Base-by-base conservation (phyloP, 2,113 vertebrate species). In the Oncorhynchus keta region DNA sequence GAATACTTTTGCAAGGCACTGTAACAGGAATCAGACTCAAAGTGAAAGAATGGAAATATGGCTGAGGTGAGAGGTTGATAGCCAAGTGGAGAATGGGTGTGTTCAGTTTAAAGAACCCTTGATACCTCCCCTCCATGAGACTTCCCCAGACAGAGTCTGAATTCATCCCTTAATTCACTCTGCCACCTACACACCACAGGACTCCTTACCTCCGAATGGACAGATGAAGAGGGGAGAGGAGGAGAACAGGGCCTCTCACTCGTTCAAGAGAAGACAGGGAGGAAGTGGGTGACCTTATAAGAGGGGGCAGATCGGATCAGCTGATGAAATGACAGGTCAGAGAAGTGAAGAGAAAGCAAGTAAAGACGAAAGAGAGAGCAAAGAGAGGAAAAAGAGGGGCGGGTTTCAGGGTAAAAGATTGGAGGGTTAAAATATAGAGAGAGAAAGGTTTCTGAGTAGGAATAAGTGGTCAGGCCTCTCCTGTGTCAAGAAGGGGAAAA, bases 301-400 rank as follows among this genome's bases (percentile, higher is more conserved):
- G 84, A 89, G 55, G 79, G 73, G 73, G 74, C 81, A 84, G 79
- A 83, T 83, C 73, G 83, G 87, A 85, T 89, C 87, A 89, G 81
- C 81, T 72, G 83, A 76, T 39, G 73, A 76, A 73, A 86, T 83
- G 84, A 89, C 81, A 78, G 81, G 87, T 87, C 84, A 84, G 77
- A 79, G 81, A 24, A 77, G 67, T 35, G 72, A 59, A 49, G 59
- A 59, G 51, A 35, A 18, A 28, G 18, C 7, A 28, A 62, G 81
- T 70, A 73, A 78, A 61, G 51, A 39, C 67, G 69, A 82, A 75
- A 66, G 71, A 69, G 45, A 68, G 82, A 68, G 80, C 83, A 83
- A 80, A 80, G 73, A 84, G 35, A 70, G n/a, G 39, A 11, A 45
- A 45, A 45, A 45, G 9, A 45, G 8, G 39, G 39, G 39, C 2